Evolutionary conservation across 2,113 vertebrate species (phyloP).

Genomic region (Cacatua alba): DNA sequence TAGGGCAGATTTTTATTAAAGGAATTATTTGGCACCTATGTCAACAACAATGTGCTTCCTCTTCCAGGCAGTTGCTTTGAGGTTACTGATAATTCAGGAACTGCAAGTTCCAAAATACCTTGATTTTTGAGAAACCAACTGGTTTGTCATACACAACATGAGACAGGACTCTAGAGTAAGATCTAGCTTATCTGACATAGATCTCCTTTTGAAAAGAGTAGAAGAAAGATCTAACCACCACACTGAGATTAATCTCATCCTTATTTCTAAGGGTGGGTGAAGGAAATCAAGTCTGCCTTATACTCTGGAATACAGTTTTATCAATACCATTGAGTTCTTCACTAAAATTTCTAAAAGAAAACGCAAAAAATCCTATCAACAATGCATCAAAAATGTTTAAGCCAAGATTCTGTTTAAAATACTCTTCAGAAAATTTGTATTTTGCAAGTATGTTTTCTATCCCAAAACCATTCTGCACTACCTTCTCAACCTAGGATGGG

Average conservation of each 20-base stretch:
- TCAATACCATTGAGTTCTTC: neutral
- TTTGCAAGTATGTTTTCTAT: neutral
- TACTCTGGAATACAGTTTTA: neutral
- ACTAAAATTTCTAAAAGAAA: neutral
- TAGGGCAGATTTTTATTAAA: neutral
- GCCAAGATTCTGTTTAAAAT: neutral
- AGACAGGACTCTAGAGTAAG: neutral
- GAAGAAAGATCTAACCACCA: neutral
- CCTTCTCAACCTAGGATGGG: neutral
- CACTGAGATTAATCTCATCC: neutral
- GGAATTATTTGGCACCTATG: neutral
- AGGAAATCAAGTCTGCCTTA: neutral
- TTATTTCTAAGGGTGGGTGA: neutral
- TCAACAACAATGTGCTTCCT: neutral
- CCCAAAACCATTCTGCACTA: neutral
- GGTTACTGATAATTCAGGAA: neutral
- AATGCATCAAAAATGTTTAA: neutral
- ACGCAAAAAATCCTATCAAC: neutral
- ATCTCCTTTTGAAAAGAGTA: neutral
- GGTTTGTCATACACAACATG: neutral
- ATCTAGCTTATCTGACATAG: neutral
- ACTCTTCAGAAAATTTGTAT: neutral
- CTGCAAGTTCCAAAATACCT: neutral
- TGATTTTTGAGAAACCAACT: neutral
- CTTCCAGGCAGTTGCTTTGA: neutral